These are phyloP conservation scores for Cherax quadricarinatus DNA, from an alignment of 1,140 invertebrate species.

Conservation along the genomic window DNA sequence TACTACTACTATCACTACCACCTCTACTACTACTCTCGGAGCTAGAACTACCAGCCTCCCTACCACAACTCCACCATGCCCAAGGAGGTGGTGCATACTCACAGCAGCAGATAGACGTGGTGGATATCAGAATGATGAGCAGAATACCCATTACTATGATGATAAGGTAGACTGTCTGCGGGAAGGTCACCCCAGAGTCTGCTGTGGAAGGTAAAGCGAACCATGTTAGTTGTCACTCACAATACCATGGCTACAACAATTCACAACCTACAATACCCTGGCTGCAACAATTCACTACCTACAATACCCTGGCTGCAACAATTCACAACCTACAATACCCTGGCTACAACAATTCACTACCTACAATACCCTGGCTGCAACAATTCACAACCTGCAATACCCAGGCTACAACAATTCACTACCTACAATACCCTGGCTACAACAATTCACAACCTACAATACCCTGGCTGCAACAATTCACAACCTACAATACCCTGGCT, in stretches of 20 bases:
- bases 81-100: constrained; percentile 34
- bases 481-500: too few relatives aligned
- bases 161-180: constrained; percentile 38
- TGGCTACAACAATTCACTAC: neutral
- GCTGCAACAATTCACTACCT: neutral
- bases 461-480: too few relatives aligned
- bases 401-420: neutral
- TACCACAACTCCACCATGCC: neutral
- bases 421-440: too few relatives aligned
- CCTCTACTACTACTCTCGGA: neutral
- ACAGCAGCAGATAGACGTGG: constrained; percentile 64
- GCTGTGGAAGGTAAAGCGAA: neutral
- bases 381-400: neutral
- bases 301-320: neutral
- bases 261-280: neutral
- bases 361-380: neutral
- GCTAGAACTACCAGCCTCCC: too few relatives aligned
- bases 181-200: neutral
- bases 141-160: constrained; percentile 23
- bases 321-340: neutral
- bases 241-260: neutral
- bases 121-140: constrained; percentile 28
- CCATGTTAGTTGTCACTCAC: neutral
- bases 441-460: too few relatives aligned
- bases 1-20: neutral